phyloP scores from a whole-genome alignment of 2,797 vertebrate genomes.

The Novumbra hubbsi region DNA sequence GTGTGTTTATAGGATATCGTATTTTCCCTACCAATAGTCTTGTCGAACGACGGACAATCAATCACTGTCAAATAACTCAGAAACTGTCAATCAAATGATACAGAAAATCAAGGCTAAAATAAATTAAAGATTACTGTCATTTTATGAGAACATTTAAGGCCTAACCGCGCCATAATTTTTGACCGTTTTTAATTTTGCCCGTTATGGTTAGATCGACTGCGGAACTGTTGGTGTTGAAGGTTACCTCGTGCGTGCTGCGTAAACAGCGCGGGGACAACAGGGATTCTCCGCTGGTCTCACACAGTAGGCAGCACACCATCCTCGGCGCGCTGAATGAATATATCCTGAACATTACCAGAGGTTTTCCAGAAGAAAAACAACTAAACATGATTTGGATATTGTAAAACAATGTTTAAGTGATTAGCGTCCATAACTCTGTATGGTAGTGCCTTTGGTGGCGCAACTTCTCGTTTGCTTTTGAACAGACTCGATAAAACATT shows the following conservation, averaged over 20 bases:
- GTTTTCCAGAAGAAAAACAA: background rate
- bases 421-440: background rate
- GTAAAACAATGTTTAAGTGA: constrained; percentile 8
- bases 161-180: constrained; percentile 69
- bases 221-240: constrained; percentile 53
- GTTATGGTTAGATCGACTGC: constrained; percentile 41
- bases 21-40: background rate
- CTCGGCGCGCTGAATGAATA: background rate
- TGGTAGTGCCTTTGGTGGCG: constrained; percentile 6
- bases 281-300: constrained; percentile 33
- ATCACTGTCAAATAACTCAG: no score
- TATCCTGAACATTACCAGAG: background rate
- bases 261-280: constrained; percentile 51
- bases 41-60: no score
- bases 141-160: constrained; percentile 35
- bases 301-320: constrained; percentile 11
- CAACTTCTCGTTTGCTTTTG: constrained; percentile 41
- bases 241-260: constrained; percentile 59
- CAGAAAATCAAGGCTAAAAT: background rate
- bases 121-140: background rate
- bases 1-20: background rate
- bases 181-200: constrained; percentile 29
- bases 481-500: constrained; percentile 22
- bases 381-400: background rate
- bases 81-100: no score